These are phyloP conservation scores for cat (Felis catus) DNA, from an alignment of 2,113 vertebrate species.

Conservation along the genomic window F.catus_Fca126_mat1.0 CM031418.1:56909001-56909500, in stretches of 20 bases:
- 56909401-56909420: background rate
- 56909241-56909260: background rate
- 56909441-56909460: background rate
- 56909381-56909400: background rate
- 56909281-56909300: background rate
- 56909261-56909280: background rate
- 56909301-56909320: background rate
- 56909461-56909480: background rate
- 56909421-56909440: background rate
- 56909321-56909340: background rate
- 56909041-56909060: background rate
- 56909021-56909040: background rate
- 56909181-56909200: background rate
- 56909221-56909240: background rate
- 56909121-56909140: too few species aligned
- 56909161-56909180: background rate
- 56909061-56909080: background rate
- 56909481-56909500: background rate
- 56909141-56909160: background rate
- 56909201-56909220: background rate
- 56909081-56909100: background rate
- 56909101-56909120: accelerated
- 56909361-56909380: background rate
- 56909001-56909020: background rate
- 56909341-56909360: background rate